Evolutionary conservation across 2,113 vertebrate genomes (phyloP).

Genomic region (Silurus asotus): DNA sequence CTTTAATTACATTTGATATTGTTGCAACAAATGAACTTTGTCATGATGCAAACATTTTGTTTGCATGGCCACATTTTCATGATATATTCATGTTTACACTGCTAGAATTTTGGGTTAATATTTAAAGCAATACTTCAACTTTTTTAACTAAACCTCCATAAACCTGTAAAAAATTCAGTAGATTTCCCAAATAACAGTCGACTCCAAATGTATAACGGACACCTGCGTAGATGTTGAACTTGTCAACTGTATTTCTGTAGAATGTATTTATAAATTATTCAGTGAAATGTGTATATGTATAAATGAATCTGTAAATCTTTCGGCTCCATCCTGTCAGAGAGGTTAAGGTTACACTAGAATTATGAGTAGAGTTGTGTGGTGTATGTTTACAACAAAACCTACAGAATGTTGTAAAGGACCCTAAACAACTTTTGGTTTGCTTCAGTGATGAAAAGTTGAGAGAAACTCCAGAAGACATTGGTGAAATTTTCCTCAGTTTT

Average conservation of each 20-base stretch:
- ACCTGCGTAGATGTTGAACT: background rate
- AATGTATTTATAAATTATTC: background rate
- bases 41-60: background rate
- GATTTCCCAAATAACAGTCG: background rate
- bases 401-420: background rate
- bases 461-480: background rate
- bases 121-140: background rate
- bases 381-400: background rate
- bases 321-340: background rate
- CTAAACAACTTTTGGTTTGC: background rate
- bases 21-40: background rate
- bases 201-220: background rate
- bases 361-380: background rate
- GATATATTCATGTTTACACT: background rate
- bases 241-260: background rate
- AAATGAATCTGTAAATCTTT: background rate
- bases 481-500: background rate
- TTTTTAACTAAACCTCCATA: background rate
- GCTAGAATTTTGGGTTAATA: background rate
- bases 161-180: background rate
- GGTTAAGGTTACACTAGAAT: background rate
- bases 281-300: background rate
- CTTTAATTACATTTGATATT: background rate
- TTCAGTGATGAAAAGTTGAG: background rate
- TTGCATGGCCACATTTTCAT: background rate